Conservation (phyloP, 2,113 vertebrate genomes). For the Rhinichthys klamathensis region DNA sequence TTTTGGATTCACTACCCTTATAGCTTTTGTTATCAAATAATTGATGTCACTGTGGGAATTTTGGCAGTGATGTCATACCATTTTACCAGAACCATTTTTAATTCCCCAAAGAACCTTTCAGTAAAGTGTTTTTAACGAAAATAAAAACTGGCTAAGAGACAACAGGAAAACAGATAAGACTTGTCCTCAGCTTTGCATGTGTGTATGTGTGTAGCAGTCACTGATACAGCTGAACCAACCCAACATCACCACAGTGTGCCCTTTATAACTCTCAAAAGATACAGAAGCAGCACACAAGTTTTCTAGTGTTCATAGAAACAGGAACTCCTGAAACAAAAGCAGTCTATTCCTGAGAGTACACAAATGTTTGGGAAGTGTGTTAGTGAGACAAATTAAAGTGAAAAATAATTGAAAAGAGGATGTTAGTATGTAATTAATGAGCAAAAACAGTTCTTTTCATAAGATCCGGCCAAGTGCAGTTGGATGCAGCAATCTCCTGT, state of each 20-base stretch:
- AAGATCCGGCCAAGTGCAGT: background rate
- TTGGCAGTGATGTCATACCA: too few relatives aligned
- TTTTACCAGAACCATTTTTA: too few relatives aligned
- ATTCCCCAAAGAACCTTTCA: too few relatives aligned
- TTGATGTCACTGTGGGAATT: too few relatives aligned
- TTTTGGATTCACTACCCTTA: background rate
- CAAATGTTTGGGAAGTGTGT: constrained; percentile 8
- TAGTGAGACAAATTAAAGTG: background rate
- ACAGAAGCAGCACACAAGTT: background rate
- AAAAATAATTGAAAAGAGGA: background rate
- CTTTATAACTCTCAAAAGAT: background rate
- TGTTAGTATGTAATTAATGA: background rate
- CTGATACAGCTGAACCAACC: background rate
- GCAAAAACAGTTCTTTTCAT: background rate
- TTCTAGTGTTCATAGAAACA: background rate
- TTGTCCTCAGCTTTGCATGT: background rate
- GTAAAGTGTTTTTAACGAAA: background rate
- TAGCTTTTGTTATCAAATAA: too few relatives aligned
- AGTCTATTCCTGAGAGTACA: background rate
- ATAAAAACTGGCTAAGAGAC: background rate
- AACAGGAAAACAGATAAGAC: background rate
- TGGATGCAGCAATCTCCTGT: background rate
- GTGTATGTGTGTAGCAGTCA: background rate
- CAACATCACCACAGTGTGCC: background rate
- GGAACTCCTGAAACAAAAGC: background rate